Conservation (phyloP, 2,888 invertebrate species). For the Tridacna gigas region DNA sequence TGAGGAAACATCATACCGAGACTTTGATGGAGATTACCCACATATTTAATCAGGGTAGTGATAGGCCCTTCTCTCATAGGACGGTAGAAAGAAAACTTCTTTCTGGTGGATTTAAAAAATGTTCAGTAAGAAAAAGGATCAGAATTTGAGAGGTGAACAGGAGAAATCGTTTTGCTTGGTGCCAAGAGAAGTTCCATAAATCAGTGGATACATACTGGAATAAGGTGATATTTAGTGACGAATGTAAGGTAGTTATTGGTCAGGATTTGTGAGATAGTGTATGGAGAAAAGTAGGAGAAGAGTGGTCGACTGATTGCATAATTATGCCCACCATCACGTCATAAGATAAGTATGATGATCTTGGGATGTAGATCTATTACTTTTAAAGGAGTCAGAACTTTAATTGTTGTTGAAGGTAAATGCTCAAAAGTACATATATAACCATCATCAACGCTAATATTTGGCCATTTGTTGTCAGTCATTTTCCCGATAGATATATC, state of each 20-base stretch:
- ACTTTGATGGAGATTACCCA: too few species aligned
- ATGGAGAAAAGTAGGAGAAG: not conserved
- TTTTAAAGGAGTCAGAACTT: not conserved
- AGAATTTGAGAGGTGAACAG: not conserved
- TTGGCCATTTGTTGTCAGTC: not conserved
- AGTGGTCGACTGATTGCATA: not conserved
- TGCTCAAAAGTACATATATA: not conserved
- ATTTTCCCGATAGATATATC: constrained; percentile 5
- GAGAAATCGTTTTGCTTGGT: not conserved
- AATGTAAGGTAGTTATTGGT: too few species aligned
- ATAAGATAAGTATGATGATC: not conserved
- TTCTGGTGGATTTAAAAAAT: too few species aligned
- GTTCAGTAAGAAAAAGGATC: not conserved
- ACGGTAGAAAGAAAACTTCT: too few species aligned
- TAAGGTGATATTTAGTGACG: too few species aligned
- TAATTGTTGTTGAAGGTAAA: not conserved
- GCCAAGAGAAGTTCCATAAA: not conserved
- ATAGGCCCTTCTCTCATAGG: too few species aligned
- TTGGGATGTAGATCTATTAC: constrained; percentile 8
- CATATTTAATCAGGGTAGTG: too few species aligned
- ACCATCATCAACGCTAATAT: not conserved
- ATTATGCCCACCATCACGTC: too few species aligned
- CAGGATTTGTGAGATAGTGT: not conserved
- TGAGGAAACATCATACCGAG: too few species aligned
- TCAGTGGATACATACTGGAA: too few species aligned